Conservation (phyloP, 1,140 invertebrate species). For the Bicyclus anynana region DNA sequence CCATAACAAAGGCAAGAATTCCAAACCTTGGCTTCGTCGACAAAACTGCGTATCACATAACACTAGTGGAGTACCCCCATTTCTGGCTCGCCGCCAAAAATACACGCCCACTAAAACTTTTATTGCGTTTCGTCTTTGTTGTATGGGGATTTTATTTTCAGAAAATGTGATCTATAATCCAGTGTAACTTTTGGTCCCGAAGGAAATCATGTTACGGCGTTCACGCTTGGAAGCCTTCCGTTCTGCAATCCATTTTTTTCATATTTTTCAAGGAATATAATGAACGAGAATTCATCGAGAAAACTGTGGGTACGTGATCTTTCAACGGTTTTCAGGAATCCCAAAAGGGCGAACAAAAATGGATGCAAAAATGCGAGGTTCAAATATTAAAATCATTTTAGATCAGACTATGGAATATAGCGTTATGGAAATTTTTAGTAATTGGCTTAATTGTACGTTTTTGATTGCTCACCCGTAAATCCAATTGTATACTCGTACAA, state of each 20-base stretch:
- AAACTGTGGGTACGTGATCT: not conserved
- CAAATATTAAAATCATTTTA: not conserved
- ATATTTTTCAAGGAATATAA: not conserved
- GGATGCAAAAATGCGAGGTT: not conserved
- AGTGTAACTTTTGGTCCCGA: conserved; percentile 1
- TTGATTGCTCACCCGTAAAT: too few species aligned
- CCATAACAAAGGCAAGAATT: conserved; percentile 3
- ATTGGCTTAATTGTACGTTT: too few species aligned
- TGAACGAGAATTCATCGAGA: not conserved
- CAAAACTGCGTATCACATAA: conserved; percentile 5
- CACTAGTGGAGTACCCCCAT: not conserved
- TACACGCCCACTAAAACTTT: conserved; percentile 3
- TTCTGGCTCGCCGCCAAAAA: not conserved
- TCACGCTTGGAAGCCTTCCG: not conserved
- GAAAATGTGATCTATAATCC: conserved; percentile 6
- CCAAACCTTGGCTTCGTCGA: not conserved
- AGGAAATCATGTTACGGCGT: conserved; percentile 4
- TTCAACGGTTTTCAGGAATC: not conserved
- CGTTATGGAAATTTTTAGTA: not conserved
- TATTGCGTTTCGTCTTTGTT: conserved; percentile 5
- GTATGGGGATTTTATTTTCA: conserved; percentile 3
- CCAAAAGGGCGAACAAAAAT: not conserved
- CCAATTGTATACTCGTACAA: too few species aligned
- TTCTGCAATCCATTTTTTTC: not conserved
- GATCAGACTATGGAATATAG: not conserved